Evolutionary conservation across 2,888 invertebrate genomes (phyloP), one percentile per base, ranked within the genome.

Genomic region (Eurytoma californica): DNA sequence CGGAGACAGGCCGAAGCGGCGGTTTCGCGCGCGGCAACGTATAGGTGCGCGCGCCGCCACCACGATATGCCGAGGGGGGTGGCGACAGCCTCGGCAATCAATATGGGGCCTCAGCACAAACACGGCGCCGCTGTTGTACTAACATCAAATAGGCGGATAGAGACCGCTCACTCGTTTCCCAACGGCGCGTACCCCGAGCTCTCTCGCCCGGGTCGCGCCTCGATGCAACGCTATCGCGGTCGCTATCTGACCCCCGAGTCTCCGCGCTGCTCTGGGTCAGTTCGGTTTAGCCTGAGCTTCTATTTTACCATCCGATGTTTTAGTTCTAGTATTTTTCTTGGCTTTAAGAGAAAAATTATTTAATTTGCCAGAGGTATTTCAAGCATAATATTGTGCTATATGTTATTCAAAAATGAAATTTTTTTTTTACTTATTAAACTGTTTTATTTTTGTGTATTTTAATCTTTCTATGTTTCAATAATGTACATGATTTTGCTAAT

Each of bases 101-200:
- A 90, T 90, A 90, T 90, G 89, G 89, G 60, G 89, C 89, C 89
- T 90, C 88, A 90, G 88, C 88, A 89, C 89, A 90, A 90, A 90
- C 90, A 90, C 89, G 88, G 87, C 86, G 86, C 88, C 87, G 86
- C 88, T 88, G 89, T 89, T 90, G 90, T 90, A 90, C 90, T 88
- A 90, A 90, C 90, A 90, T 90, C 89, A 90, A 90, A 90, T 90
- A 90, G 90, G 89, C 89, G 90, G 89, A 90, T 89, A 88, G 89
- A 89, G 87, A 88, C 85, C 77, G 65, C 75, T 60, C 67, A 20
- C 65, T 84, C 67, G 66, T 66, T 67, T 60, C 58, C 16, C 20
- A 53, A 51, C 20, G 16, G 63, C 14, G 60, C 20, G 20, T 20
- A 20, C 57, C 20, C 18, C 20, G 57, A n/a, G 57, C 18, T n/a